phyloP scores from a whole-genome alignment of 2,797 vertebrate genomes.

The Amazonetta brasiliensis region DNA sequence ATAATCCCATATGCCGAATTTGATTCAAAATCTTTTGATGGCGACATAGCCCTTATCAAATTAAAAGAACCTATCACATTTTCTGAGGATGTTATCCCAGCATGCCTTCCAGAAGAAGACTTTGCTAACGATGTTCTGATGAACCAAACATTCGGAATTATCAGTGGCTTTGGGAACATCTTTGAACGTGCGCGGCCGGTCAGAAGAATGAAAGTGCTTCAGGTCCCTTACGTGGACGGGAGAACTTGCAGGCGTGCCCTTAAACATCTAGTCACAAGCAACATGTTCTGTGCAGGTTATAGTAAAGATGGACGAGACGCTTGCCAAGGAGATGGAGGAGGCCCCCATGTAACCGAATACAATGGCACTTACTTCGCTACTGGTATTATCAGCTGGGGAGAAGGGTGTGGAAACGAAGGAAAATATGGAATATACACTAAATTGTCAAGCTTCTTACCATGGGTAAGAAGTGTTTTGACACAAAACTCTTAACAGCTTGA shows the following conservation, averaged over 20 bases:
- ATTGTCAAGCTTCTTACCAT: constrained; percentile 84
- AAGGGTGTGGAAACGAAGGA: constrained; percentile 86
- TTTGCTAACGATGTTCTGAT: constrained; percentile 88
- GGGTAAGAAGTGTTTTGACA: constrained; percentile 79
- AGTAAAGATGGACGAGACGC: constrained; percentile 78
- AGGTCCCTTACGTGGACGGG: constrained; percentile 85
- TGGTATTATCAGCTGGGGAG: constrained; percentile 92
- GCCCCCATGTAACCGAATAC: constrained; percentile 88
- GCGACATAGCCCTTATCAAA: constrained; percentile 87
- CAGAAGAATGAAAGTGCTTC: constrained; percentile 80
- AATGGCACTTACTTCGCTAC: constrained; percentile 85
- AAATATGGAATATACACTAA: constrained; percentile 92
- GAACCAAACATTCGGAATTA: constrained; percentile 74
- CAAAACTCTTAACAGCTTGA: neutral
- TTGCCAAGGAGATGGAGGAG: constrained; percentile 90
- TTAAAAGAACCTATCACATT: constrained; percentile 83
- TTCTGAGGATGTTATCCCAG: constrained; percentile 83
- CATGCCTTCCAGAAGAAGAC: constrained; percentile 85
- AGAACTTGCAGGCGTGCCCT: constrained; percentile 83
- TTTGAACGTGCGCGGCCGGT: constrained; percentile 73
- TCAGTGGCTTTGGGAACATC: constrained; percentile 88
- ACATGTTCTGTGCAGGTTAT: constrained; percentile 93
- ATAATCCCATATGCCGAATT: constrained; percentile 81
- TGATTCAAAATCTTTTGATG: constrained; percentile 78
- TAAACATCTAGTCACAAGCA: constrained; percentile 74